phyloP scores from a whole-genome alignment of 2,888 invertebrate genomes.

The Crematogaster levior region DNA sequence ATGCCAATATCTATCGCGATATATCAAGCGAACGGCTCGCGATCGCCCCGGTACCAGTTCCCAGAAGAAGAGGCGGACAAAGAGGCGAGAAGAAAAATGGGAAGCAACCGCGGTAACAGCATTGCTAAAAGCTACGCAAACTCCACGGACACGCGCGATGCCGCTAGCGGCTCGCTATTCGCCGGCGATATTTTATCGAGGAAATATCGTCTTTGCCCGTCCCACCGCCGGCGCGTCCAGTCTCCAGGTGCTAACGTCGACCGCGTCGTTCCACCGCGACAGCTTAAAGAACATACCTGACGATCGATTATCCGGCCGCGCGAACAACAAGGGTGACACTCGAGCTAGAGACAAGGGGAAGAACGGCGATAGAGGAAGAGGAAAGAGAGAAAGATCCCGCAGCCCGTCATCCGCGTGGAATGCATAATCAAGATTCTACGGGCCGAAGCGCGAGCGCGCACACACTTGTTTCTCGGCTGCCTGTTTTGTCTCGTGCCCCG shows the following conservation, averaged over 20 bases:
- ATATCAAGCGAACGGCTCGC: constrained; percentile 56
- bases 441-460: constrained; percentile 65
- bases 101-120: constrained; percentile 51
- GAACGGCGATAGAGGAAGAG: constrained; percentile 3
- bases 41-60: constrained; percentile 53
- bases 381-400: constrained; percentile 59
- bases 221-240: constrained; percentile 16
- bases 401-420: constrained; percentile 78
- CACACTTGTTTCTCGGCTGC: constrained; percentile 80
- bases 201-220: constrained; percentile 56
- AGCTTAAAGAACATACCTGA: constrained; percentile 70
- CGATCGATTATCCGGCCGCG: constrained; percentile 71
- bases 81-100: constrained; percentile 32
- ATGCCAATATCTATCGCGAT: constrained; percentile 60
- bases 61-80: constrained; percentile 40
- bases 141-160: constrained; percentile 27
- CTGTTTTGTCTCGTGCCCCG: constrained; percentile 82
- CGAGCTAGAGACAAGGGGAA: constrained; percentile 37
- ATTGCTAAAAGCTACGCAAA: constrained; percentile 66
- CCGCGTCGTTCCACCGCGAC: constrained; percentile 64
- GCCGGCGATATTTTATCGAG: constrained; percentile 59
- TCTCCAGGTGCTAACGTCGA: constrained; percentile 64
- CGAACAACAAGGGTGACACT: constrained; percentile 44
- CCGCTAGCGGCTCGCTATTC: constrained; percentile 37
- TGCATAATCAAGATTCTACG: constrained; percentile 82